These are phyloP conservation scores for Eucidaris tribuloides DNA, from an alignment of 35 echinoderm and acorn worm species.

Conservation along the genomic window DNA sequence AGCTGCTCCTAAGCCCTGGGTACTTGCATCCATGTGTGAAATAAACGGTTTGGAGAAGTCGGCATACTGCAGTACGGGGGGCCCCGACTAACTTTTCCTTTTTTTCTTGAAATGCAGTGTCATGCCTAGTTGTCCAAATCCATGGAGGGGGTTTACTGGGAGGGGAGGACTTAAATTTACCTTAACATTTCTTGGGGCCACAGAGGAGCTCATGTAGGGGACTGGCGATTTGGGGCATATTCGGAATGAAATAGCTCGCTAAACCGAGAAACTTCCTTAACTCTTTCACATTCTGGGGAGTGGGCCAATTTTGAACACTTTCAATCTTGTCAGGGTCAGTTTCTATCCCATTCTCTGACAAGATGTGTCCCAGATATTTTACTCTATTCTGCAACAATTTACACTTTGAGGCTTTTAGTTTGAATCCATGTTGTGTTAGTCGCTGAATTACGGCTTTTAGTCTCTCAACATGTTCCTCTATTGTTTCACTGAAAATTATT, in stretches of 20 bases:
- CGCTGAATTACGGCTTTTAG: background rate
- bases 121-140: background rate
- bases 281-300: background rate
- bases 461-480: constrained; percentile 22
- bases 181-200: background rate
- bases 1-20: constrained; percentile 18
- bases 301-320: background rate
- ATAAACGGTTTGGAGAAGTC: background rate
- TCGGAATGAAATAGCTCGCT: background rate
- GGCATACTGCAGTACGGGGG: background rate
- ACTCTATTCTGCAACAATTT: constrained; percentile 30
- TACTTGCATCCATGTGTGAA: constrained; percentile 19
- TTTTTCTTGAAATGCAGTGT: background rate
- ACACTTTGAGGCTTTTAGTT: constrained; percentile 53
- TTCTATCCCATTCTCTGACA: constrained; percentile 16
- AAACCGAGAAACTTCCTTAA: no score
- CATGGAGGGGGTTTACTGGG: background rate
- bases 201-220: background rate
- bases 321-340: constrained; percentile 28
- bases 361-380: constrained; percentile 51
- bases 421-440: constrained; percentile 35
- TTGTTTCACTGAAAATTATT: background rate
- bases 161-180: background rate
- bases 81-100: background rate
- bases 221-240: background rate